Evolutionary conservation across 1,140 invertebrate species (phyloP).

Genomic region (Drosophila orena): DNA sequence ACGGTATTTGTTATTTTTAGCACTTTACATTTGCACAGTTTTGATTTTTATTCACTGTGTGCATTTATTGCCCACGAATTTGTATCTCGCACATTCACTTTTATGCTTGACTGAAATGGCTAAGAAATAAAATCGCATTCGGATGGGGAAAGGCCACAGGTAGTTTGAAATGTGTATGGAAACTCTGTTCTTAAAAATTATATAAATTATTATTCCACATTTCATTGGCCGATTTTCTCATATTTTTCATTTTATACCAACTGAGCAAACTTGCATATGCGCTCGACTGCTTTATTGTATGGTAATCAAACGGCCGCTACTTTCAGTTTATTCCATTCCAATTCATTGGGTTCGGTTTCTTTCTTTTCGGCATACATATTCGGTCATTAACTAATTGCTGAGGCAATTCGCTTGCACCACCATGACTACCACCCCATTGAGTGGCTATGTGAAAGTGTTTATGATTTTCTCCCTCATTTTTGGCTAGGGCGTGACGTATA

Average conservation of each 20-base stretch:
- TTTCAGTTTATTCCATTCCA: slow-evolving; percentile 47
- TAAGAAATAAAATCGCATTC: neutral
- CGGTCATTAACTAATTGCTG: slow-evolving; percentile 82
- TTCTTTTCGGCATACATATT: slow-evolving; percentile 79
- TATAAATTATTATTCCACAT: neutral
- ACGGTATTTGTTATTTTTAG: slow-evolving; percentile 27
- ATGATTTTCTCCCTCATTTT: slow-evolving; percentile 16
- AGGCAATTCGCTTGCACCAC: slow-evolving; percentile 65
- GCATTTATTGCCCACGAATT: slow-evolving; percentile 46
- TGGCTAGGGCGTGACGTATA: slow-evolving; percentile 29
- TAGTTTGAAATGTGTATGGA: neutral
- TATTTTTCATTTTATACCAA: neutral
- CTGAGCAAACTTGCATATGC: slow-evolving; percentile 62
- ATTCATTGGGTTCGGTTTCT: slow-evolving; percentile 37
- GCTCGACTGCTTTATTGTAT: slow-evolving; percentile 74
- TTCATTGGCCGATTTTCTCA: neutral
- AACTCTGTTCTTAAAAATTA: neutral
- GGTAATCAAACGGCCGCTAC: slow-evolving; percentile 70
- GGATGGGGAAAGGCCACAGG: neutral
- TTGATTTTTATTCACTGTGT: slow-evolving; percentile 27
- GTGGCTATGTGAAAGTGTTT: slow-evolving; percentile 59
- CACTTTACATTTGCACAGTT: slow-evolving; percentile 21
- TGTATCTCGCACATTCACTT: slow-evolving; percentile 52
- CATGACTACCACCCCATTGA: neutral
- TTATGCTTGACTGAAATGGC: slow-evolving; percentile 31